Conservation (phyloP, 2,797 vertebrate genomes). For the Eutrigla gurnardus region DNA sequence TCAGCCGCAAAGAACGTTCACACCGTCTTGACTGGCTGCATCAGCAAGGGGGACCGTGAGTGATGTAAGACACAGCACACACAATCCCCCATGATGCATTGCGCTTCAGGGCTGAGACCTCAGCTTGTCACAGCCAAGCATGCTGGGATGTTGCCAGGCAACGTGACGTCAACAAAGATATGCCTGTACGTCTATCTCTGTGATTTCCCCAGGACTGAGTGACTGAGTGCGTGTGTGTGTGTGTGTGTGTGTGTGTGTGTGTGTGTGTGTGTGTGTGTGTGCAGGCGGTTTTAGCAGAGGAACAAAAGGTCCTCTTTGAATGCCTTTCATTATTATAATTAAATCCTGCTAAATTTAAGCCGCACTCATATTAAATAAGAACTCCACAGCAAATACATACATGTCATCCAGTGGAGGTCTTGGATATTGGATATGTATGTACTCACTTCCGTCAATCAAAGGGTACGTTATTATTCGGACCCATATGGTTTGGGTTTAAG, state of each 20-base stretch:
- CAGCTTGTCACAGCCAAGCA: constrained; percentile 69
- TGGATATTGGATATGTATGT: constrained; percentile 2
- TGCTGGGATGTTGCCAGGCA: constrained; percentile 80
- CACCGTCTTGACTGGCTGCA: constrained; percentile 38
- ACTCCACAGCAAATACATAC: constrained; percentile 21
- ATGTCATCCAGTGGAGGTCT: constrained; percentile 19
- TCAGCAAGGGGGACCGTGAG: constrained; percentile 58
- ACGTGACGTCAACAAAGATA: constrained; percentile 77
- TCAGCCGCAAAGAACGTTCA: constrained; percentile 51
- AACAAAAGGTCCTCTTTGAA: constrained; percentile 60
- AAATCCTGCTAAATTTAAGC: constrained; percentile 62
- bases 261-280: constrained; percentile 25
- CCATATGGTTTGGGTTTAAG: neutral
- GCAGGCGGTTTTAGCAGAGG: constrained; percentile 41
- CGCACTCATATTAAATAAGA: constrained; percentile 36
- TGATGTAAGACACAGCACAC: constrained; percentile 71
- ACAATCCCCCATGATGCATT: constrained; percentile 75
- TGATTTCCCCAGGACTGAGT: constrained; percentile 54
- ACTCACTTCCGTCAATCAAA: constrained; percentile 13
- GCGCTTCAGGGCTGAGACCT: constrained; percentile 72
- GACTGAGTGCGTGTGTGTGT: constrained; percentile 25
- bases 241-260: constrained; percentile 26
- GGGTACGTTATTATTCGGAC: neutral
- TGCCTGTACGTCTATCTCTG: constrained; percentile 53
- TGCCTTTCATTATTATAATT: constrained; percentile 61